A percentile compares a stretch with the other conserved stretches of the same genome.
These are phyloP conservation scores for Pelobates fuscus DNA, from an alignment of 2,113 vertebrate genomes.

Conservation along the genomic window DNA sequence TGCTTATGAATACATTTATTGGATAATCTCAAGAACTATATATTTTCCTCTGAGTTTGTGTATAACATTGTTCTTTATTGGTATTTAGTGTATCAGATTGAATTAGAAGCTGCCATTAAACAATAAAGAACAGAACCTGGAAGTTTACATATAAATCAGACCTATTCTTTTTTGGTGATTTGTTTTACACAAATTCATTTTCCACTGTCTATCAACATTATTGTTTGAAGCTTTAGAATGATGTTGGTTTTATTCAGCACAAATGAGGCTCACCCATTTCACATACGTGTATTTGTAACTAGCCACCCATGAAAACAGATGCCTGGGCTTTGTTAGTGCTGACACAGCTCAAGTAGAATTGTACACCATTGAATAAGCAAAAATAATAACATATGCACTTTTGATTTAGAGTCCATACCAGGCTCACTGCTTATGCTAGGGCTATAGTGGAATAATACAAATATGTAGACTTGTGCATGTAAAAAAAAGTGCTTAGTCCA, in stretches of 20 bases:
- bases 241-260: constrained; percentile 20
- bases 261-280: constrained; percentile 31
- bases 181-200: constrained; percentile 45
- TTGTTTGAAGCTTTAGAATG: constrained; percentile 25
- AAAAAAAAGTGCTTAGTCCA: too few relatives aligned
- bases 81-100: too few relatives aligned
- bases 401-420: constrained; percentile 8
- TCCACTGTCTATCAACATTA: constrained; percentile 43
- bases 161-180: constrained; percentile 31
- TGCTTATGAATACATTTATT: too few relatives aligned
- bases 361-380: constrained; percentile 25
- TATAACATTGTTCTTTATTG: too few relatives aligned
- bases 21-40: too few relatives aligned
- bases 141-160: not conserved
- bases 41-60: too few relatives aligned
- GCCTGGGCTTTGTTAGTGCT: constrained; percentile 35
- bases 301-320: constrained; percentile 46
- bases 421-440: too few relatives aligned
- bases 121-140: too few relatives aligned
- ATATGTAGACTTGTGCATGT: too few relatives aligned
- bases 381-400: constrained; percentile 45
- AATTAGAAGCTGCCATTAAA: too few relatives aligned
- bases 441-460: too few relatives aligned
- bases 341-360: constrained; percentile 37
- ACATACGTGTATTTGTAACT: constrained; percentile 40